Percentiles rank a stretch among this genome's conserved stretches.
Evolutionary conservation across 2,888 invertebrate genomes (phyloP).

Genomic region (Hymenopus coronatus): DNA sequence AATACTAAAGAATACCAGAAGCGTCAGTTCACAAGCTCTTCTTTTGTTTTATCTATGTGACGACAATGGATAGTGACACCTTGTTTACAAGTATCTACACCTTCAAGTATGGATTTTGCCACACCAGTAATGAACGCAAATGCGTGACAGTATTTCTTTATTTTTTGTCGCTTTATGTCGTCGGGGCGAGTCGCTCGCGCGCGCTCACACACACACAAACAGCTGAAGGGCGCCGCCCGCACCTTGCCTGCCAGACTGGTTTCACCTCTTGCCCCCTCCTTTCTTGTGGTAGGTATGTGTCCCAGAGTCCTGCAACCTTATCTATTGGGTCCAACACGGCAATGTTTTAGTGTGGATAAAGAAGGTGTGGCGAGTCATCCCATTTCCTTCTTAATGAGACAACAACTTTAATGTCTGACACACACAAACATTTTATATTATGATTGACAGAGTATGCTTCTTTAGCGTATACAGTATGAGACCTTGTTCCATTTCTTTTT

Average conservation of each 20-base stretch:
- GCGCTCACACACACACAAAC: neutral
- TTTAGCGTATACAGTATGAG: neutral
- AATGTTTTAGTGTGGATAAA: slow-evolving; percentile 10
- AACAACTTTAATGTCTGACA: slow-evolving; percentile 23
- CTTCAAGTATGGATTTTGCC: neutral
- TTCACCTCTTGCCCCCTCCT: neutral
- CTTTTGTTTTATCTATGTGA: no score
- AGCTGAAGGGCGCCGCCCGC: neutral
- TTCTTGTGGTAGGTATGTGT: neutral
- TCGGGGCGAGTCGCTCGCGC: neutral
- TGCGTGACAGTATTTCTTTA: neutral
- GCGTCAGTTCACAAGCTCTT: no score
- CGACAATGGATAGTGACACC: no score
- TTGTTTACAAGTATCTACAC: neutral
- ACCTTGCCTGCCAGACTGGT: slow-evolving; percentile 2
- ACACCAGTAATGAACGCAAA: neutral
- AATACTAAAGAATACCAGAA: no score
- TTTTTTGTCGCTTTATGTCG: neutral
- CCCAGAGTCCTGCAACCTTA: neutral
- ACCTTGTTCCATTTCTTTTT: neutral
- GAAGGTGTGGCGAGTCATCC: slow-evolving; percentile 19
- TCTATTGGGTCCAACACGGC: slow-evolving; percentile 8
- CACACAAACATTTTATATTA: neutral
- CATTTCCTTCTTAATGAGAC: slow-evolving; percentile 25
- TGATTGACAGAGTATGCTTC: slow-evolving; percentile 1